These are phyloP conservation scores for Sebastes fasciatus DNA, from an alignment of 2,113 vertebrate species.

Conservation along the genomic window DNA sequence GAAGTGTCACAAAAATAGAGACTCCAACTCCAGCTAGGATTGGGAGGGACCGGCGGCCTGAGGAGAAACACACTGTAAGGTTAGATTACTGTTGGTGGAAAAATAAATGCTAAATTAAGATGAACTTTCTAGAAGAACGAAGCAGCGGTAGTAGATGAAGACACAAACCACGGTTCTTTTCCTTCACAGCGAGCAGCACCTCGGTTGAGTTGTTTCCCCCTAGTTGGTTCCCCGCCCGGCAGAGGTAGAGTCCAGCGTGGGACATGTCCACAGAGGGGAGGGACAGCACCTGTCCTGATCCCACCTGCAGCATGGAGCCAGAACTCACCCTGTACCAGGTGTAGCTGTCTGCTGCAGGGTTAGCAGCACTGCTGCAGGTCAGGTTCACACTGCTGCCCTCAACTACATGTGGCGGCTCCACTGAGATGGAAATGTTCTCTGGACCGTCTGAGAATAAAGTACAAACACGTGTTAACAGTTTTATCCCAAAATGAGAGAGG, in stretches of 20 bases:
- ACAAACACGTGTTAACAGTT: not conserved
- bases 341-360: slow-evolving; percentile 64
- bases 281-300: slow-evolving; percentile 60
- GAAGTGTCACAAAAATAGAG: not conserved
- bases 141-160: not conserved
- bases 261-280: slow-evolving; percentile 41
- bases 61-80: not conserved
- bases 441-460: slow-evolving; percentile 53
- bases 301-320: slow-evolving; percentile 48
- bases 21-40: slow-evolving; percentile 47
- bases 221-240: slow-evolving; percentile 50
- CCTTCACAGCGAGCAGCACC: slow-evolving; percentile 26
- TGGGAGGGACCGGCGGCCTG: slow-evolving; percentile 1
- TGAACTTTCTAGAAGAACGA: not conserved
- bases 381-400: slow-evolving; percentile 58
- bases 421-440: slow-evolving; percentile 51
- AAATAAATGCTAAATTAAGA: not conserved
- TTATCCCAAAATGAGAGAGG: not conserved
- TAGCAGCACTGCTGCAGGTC: slow-evolving; percentile 62
- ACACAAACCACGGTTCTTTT: slow-evolving; percentile 25
- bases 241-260: slow-evolving; percentile 60
- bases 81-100: not conserved
- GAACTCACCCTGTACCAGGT: slow-evolving; percentile 65
- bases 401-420: slow-evolving; percentile 1
- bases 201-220: slow-evolving; percentile 62